Base-by-base conservation (phyloP, 2,113 vertebrate species). In the Trematomus loennbergii region DNA sequence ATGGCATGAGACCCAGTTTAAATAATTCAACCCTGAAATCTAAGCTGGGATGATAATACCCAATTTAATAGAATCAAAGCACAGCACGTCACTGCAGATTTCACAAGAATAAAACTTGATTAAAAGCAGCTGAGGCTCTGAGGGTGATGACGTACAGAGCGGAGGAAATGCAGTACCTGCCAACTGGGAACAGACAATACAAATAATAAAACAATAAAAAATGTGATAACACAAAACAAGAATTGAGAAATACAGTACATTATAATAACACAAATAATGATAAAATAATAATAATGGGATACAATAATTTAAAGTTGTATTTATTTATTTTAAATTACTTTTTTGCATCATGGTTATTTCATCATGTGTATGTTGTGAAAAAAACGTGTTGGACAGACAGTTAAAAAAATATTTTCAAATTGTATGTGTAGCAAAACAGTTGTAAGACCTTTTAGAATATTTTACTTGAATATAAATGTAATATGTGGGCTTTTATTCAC, bases 101-200 rank as follows among this genome's bases (percentile, higher is more conserved):
- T 76, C 29, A 70, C 15, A 40, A 12, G 40, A 66, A 52, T n/a
- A 65, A n/a, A 72, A 66, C n/a, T 25, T 12, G 5, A 70, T 70
- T 33, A 40, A 60, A 16, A 54, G 18, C 1, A 48, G 49, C 5
- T 6, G 49, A 53, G 18, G 20, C 43, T 20, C 12, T 36, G 8
- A 33, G 54, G 40, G 5, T 20, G 64, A 57, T 57, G 63, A 69
- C 8, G 50, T 43, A 61, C 73, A 18, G 4, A 49, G 25, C 45
- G 22, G 18, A 22, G 25, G 36, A 8, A n/a, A 20, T 20, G 22
- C 6, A 74, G n/a, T 1, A 18, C 10, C 62, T 3, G 2, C 20
- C 20, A 55, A 59, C 63, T 76, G 2, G 29, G 29, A 29, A 29
- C 29, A 29, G 29, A 40, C 8, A 40, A 40, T 4, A 40, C 36